Evolutionary conservation across 2,888 invertebrate species (phyloP), one percentile per base, ranked within the genome.

Genomic region (Chouioia cunea): DNA sequence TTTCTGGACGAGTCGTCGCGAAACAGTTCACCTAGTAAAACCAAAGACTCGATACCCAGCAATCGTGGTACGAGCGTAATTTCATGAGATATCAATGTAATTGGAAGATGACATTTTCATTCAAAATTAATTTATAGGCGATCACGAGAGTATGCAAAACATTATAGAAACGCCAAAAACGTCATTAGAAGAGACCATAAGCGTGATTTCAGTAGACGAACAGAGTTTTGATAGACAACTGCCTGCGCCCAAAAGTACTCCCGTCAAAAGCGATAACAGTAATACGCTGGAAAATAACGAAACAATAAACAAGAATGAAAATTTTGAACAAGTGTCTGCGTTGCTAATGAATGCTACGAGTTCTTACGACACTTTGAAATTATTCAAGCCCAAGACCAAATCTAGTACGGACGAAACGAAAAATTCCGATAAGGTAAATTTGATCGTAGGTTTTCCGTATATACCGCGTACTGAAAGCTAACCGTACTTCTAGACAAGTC

Each of bases 1-100:
- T 89, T 89, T 71, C 71, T 85, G 2, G 84, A 85, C 44, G 84
- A 84, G 83, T 75, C 79, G 0, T 76, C 74, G 36, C 77, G 77
- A 16, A 79, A 78, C 15, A 73, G 76, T 65, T 77, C 76, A 1
- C 66, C 75, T 0, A 74, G 73, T 3, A 74, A 75, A 57, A 71
- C 65, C 63, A 68, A 74, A 64, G 71, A 71, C 1, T 46, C 48
- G 0, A 50, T n/a, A n/a, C n/a, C 50, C 6, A n/a, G 16, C 48
- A 46, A 18, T 36, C 54, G 54, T 66, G 65, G 70, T 75, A 59
- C 14, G 4, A 22, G 36, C 52, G 1, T 20, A 22, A 10, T 22
- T 16, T 18, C 10, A 50, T 50, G 6, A 4, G 50, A 53, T 20
- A 20, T 2, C 10, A 14, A n/a, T n/a, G n/a, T n/a, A n/a, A n/a